Percentiles rank a stretch among this genome's conserved stretches.
These are phyloP conservation scores for Pocota personata DNA, from an alignment of 2,888 invertebrate genomes.

Conservation along the genomic window DNA sequence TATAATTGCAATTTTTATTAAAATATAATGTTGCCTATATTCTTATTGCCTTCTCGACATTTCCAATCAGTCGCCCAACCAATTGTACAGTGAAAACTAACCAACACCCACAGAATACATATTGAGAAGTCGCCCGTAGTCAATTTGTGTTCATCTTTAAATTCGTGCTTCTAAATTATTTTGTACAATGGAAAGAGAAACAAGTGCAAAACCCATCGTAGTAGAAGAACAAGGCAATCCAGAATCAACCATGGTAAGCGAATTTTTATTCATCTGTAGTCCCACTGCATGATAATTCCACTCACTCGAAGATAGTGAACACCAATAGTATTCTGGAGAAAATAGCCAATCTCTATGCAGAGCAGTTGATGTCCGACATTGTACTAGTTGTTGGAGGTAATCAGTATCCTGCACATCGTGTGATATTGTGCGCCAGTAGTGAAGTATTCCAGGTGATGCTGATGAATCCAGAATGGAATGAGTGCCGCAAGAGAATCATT, in stretches of 20 bases:
- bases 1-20: background rate
- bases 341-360: slow-evolving; percentile 92
- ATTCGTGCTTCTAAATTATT: background rate
- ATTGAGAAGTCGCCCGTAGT: background rate
- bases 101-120: background rate
- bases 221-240: slow-evolving; percentile 66
- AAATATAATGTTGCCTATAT: slow-evolving; percentile 8
- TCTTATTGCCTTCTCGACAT: background rate
- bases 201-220: slow-evolving; percentile 12
- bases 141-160: background rate
- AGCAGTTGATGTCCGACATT: slow-evolving; percentile 95
- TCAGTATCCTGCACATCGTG: slow-evolving; percentile 93
- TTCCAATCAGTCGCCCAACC: background rate
- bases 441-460: slow-evolving; percentile 99
- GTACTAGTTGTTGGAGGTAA: slow-evolving; percentile 91
- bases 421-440: slow-evolving; percentile 96
- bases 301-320: slow-evolving; percentile 89
- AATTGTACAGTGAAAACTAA: background rate
- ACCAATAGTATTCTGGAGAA: slow-evolving; percentile 91
- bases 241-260: slow-evolving; percentile 73
- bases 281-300: background rate
- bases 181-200: slow-evolving; percentile 42
- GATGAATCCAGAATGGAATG: slow-evolving; percentile 96
- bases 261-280: background rate
- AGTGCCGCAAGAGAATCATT: slow-evolving; percentile 92